Evolutionary conservation across 2,797 vertebrate species (phyloP).

Genomic region (Leontocebus nigricollis): DNA sequence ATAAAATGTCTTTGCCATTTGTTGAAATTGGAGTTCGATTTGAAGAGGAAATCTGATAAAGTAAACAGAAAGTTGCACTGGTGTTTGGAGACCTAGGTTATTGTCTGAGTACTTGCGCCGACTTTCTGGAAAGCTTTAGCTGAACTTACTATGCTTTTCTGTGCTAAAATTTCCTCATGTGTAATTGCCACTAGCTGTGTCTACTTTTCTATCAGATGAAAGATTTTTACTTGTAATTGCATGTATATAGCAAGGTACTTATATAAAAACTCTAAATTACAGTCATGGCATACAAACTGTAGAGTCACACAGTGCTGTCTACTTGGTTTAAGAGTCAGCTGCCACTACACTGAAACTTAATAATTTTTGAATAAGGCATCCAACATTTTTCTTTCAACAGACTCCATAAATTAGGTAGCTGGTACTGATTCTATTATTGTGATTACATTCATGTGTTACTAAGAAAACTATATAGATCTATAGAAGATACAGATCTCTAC

Average conservation of each 20-base stretch:
- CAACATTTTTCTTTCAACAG: background rate
- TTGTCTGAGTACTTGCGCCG: background rate
- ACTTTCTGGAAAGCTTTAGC: background rate
- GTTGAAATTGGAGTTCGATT: slow-evolving; percentile 71
- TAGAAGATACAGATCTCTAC: background rate
- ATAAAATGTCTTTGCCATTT: slow-evolving; percentile 70
- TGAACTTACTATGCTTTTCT: background rate
- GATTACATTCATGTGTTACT: background rate
- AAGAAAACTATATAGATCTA: background rate
- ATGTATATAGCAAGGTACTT: background rate
- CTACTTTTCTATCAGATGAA: background rate
- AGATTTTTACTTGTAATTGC: background rate
- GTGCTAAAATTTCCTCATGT: background rate
- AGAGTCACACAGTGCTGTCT: background rate
- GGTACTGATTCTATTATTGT: background rate
- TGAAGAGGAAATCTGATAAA: slow-evolving; percentile 67
- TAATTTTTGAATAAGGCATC: background rate
- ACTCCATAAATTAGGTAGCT: background rate
- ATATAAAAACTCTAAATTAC: background rate
- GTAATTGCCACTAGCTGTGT: background rate
- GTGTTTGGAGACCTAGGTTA: slow-evolving; percentile 7
- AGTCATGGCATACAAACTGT: background rate
- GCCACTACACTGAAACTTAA: background rate
- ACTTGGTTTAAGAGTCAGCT: background rate
- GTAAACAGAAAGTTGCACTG: background rate